Percentiles rank a stretch among this genome's conserved stretches.
phyloP scores from a whole-genome alignment of 2,888 invertebrate species.

The Strigamia maritima region DNA sequence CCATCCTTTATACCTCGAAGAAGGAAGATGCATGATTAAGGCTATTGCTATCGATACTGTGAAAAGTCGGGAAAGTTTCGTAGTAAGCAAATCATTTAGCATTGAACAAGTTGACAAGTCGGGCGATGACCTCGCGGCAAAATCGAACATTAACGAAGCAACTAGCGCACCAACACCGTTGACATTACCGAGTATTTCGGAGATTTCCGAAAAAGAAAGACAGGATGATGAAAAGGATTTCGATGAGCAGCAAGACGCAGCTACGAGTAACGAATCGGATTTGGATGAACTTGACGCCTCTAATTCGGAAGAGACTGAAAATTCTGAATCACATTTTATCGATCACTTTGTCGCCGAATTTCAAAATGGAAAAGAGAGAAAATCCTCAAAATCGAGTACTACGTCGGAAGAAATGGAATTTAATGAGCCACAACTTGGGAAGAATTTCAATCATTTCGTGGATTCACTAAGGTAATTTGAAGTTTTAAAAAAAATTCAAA shows the following conservation, averaged over 20 bases:
- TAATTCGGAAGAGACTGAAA: neutral
- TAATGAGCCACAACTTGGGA: neutral
- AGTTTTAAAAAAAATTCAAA: neutral
- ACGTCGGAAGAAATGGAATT: neutral
- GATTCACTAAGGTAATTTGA: neutral
- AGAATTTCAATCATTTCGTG: neutral
- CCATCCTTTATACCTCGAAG: neutral
- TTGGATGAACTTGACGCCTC: neutral
- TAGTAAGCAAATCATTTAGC: neutral
- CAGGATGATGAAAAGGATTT: neutral
- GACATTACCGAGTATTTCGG: neutral
- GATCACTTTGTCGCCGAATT: neutral
- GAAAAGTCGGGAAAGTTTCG: neutral
- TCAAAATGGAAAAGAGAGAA: neutral
- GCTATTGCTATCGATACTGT: neutral
- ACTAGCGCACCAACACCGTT: neutral
- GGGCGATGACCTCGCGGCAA: neutral
- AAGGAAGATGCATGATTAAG: neutral
- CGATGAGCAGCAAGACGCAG: neutral
- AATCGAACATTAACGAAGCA: neutral
- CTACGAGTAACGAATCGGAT: neutral
- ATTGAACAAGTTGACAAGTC: neutral
- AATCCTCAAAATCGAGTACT: neutral
- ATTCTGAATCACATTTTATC: neutral
- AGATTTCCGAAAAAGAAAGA: neutral